phyloP scores from a whole-genome alignment of 2,113 vertebrate genomes.

The Indicator indicator region DNA sequence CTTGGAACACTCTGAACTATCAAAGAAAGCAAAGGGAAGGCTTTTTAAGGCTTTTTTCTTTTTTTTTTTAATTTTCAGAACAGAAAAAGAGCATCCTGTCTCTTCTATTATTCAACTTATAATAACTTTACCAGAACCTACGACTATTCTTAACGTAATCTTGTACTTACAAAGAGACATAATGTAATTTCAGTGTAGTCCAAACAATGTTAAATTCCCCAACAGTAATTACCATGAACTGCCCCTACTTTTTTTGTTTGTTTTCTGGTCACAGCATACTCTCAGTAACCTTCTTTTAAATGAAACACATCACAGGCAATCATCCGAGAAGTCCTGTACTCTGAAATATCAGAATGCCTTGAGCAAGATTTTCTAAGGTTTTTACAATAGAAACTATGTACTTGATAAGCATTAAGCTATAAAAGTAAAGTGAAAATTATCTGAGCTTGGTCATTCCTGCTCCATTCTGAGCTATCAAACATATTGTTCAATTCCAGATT shows the following conservation, averaged over 20 bases:
- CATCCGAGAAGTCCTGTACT: neutral
- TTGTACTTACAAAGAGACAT: neutral
- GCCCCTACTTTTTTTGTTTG: neutral
- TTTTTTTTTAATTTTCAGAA: neutral
- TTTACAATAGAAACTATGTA: neutral
- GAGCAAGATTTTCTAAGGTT: neutral
- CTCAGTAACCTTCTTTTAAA: neutral
- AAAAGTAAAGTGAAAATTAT: neutral
- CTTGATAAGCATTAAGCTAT: neutral
- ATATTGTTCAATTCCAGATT: neutral
- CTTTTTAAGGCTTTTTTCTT: neutral
- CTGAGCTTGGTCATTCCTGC: neutral
- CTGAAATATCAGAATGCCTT: neutral
- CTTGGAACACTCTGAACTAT: neutral
- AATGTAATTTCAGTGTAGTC: neutral
- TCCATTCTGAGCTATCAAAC: neutral
- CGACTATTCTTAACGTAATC: neutral
- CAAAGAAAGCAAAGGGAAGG: neutral
- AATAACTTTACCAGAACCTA: neutral
- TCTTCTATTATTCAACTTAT: neutral
- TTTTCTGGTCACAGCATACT: neutral
- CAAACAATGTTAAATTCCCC: neutral
- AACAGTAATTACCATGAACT: slow-evolving; percentile 17
- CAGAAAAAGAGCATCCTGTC: neutral
- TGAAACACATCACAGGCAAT: neutral